Evolutionary conservation across 1,140 invertebrate species (phyloP), one percentile per base, ranked within the genome.

Genomic region (Amyelois transitella): DNA sequence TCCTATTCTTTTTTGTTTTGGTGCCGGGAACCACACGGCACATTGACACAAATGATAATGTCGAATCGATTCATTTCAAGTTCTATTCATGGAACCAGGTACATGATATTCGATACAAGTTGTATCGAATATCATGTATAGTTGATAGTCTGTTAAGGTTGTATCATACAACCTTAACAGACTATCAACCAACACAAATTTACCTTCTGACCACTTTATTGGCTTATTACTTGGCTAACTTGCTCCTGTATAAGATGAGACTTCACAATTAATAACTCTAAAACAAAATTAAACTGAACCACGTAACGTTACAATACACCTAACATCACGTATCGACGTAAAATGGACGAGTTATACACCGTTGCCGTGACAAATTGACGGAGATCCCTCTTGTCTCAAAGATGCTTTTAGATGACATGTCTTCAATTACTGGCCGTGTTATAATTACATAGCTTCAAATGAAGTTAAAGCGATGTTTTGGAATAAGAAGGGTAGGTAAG

Each of bases 151-250:
- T n/a, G n/a, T n/a, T n/a, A n/a, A n/a, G n/a, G n/a, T n/a, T n/a
- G n/a, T n/a, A n/a, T n/a, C n/a, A n/a, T n/a, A 28, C 25, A 6
- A 28, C 12, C 7, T 28, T 28, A 28, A 12, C 12, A 28, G 18
- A 17, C 51, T 43, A 58, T 57, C 43, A 25, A 47, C 49, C 44
- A 59, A 53, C 45, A n/a, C 6, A 28, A 28, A 4, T 28, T 28
- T 12, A 28, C 25, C 32, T 38, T 38, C 17, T 4, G 12, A 38
- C 32, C 17, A 38, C 32, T 14, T 38, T 38, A 14, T 38, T 38
- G 32, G 12, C n/a, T n/a, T 38, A 14, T 38, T 38, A 38, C 12
- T 14, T 38, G 5, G 25, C 8, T 10, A 32, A 14, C n/a, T 14
- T 8, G 2, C 25, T 2, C 17, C 32, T 14, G 32, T 38, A 14